Evolutionary conservation across 2,113 vertebrate species (phyloP).

Genomic region (Callipepla californica): DNA sequence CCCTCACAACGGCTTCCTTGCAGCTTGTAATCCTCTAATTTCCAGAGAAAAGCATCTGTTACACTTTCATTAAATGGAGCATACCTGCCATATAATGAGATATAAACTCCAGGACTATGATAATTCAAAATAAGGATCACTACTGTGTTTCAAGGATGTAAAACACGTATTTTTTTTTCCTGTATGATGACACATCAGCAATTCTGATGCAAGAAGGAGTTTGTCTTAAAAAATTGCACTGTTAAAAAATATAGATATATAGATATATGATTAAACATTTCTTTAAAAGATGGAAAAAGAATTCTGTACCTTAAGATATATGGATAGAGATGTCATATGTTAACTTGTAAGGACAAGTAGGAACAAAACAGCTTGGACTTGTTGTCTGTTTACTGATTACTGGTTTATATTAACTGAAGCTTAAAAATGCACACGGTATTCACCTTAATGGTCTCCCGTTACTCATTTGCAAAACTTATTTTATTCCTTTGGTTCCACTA

Average conservation of each 20-base stretch:
- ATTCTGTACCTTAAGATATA: neutral
- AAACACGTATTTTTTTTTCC: neutral
- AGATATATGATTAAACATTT: fast-evolving
- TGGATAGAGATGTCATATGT: neutral
- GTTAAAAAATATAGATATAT: neutral
- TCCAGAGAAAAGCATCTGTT: neutral
- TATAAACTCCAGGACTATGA: neutral
- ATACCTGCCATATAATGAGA: neutral
- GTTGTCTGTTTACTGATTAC: neutral
- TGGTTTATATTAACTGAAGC: neutral
- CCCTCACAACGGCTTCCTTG: neutral
- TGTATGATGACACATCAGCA: neutral
- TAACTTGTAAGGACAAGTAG: neutral
- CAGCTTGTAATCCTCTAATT: neutral
- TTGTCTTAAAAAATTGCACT: neutral
- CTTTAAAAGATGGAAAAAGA: neutral
- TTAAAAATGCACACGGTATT: neutral
- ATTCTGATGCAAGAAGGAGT: neutral
- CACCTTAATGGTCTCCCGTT: neutral
- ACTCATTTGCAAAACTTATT: neutral
- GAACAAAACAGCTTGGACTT: neutral
- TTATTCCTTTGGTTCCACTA: neutral
- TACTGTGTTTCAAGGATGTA: neutral
- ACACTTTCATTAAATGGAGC: neutral
- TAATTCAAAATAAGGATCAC: neutral